These are phyloP conservation scores for Nettapus auritus DNA, from an alignment of 2,113 vertebrate genomes.

Conservation along the genomic window DNA sequence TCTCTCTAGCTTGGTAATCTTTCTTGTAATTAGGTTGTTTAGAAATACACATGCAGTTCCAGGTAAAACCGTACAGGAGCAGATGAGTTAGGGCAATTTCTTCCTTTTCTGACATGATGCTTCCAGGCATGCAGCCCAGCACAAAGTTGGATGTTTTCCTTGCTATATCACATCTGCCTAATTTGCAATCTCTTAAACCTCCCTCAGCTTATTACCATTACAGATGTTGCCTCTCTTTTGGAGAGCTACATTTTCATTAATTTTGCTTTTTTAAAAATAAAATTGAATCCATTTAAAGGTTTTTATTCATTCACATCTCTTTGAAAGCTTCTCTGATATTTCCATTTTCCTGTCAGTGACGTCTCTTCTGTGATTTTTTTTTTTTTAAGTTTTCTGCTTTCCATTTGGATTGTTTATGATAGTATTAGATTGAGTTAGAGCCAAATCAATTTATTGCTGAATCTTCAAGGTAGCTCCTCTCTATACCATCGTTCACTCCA, in stretches of 20 bases:
- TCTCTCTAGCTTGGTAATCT: background rate
- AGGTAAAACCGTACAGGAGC: background rate
- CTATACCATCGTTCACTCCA: background rate
- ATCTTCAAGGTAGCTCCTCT: conserved; percentile 9
- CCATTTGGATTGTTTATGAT: background rate
- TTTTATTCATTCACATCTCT: background rate
- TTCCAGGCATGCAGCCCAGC: conserved; percentile 13
- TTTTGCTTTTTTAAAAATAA: background rate
- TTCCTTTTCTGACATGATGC: background rate
- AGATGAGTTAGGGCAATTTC: background rate
- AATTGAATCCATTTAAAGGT: background rate
- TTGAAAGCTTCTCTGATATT: background rate
- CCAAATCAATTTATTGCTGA: background rate
- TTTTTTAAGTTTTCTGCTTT: background rate
- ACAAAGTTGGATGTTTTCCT: conserved; percentile 6
- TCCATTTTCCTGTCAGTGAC: background rate
- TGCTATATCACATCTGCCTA: conserved; percentile 33
- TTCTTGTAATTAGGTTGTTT: background rate
- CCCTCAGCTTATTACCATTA: background rate
- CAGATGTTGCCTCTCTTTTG: conserved; percentile 35
- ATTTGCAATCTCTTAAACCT: background rate
- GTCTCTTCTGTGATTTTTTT: background rate
- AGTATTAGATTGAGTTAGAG: background rate
- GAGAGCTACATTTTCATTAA: conserved; percentile 1
- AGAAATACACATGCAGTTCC: background rate